phyloP scores from a whole-genome alignment of 2,113 vertebrate species.

The Sigmodon hispidus region DNA sequence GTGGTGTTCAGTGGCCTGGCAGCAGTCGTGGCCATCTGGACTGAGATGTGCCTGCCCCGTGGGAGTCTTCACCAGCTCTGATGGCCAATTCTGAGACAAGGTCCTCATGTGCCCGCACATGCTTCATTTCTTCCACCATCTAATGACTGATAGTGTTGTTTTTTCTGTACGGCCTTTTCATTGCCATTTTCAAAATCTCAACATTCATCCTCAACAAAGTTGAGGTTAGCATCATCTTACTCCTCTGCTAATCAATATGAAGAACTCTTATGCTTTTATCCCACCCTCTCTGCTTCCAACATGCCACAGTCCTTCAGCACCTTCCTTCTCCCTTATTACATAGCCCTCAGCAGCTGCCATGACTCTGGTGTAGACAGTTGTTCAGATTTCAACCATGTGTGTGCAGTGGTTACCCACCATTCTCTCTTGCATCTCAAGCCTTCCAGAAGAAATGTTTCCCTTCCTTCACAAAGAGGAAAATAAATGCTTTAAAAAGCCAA shows the following conservation, averaged over 20 bases:
- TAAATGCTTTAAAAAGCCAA: background rate
- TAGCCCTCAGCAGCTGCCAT: no score
- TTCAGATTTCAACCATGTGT: background rate
- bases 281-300: background rate
- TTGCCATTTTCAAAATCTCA: background rate
- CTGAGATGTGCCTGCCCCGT: background rate
- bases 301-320: accelerated
- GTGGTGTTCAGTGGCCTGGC: background rate
- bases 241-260: background rate
- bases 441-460: constrained; percentile 14
- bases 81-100: background rate
- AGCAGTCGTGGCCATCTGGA: no score
- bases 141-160: background rate
- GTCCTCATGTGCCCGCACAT: background rate
- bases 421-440: background rate
- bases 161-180: background rate
- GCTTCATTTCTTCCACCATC: background rate
- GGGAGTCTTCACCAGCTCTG: background rate
- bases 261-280: background rate
- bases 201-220: background rate
- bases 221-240: background rate
- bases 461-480: background rate
- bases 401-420: background rate
- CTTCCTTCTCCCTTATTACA: background rate
- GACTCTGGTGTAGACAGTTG: background rate